phyloP scores from a whole-genome alignment of 2,113 vertebrate species.

The Oreochromis spilurus region DNA sequence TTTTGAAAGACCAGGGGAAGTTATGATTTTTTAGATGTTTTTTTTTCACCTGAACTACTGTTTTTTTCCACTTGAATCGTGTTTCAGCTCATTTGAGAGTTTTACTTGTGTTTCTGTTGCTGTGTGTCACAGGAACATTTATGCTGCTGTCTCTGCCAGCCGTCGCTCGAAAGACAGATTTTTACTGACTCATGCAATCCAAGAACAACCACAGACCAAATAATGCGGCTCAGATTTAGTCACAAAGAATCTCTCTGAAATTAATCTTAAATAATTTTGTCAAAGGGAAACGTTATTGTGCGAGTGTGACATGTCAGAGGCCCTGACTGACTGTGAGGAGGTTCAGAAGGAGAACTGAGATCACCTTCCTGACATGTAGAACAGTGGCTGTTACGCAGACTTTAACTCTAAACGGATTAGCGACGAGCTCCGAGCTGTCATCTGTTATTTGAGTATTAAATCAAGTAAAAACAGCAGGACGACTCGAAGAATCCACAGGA shows the following conservation, averaged over 20 bases:
- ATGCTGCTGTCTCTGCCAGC: background rate
- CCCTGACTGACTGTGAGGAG: background rate
- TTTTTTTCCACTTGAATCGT: background rate
- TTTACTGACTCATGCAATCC: background rate
- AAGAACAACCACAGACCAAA: background rate
- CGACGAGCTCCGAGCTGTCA: background rate
- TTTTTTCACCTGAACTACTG: background rate
- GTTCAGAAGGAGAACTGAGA: background rate
- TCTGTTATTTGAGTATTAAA: background rate
- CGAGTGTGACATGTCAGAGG: background rate
- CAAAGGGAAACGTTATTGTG: background rate
- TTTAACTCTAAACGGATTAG: background rate
- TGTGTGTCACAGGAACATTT: background rate
- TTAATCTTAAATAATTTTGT: background rate
- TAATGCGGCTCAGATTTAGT: background rate
- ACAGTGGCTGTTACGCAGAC: background rate
- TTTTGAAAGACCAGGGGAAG: background rate
- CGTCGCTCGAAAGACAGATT: background rate
- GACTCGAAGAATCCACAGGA: background rate
- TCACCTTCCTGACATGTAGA: background rate
- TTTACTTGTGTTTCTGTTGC: background rate
- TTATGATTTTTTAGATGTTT: rapidly evolving
- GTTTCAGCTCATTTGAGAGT: background rate
- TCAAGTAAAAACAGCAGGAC: background rate
- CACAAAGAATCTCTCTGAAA: background rate